phyloP scores from a whole-genome alignment of 30 jellyfish, hydroid and myxozoan species.

The Cassiopea xamachana region DNA sequence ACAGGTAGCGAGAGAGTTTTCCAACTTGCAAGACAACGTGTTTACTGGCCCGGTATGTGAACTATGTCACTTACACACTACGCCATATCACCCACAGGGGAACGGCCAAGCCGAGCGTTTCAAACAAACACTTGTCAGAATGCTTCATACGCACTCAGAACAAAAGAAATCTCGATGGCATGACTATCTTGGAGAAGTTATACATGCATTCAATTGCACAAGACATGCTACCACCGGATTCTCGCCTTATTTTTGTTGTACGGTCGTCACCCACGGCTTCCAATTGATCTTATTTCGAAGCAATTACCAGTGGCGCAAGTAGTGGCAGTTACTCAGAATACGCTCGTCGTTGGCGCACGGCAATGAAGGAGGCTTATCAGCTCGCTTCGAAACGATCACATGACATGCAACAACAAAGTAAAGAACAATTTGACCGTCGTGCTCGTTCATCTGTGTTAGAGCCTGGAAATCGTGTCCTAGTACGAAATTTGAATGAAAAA shows the following conservation, averaged over 20 bases:
- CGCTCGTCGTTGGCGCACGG: constrained; percentile 33
- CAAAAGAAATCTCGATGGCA: constrained; percentile 21
- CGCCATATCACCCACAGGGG: constrained; percentile 55
- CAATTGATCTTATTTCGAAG: constrained; percentile 28
- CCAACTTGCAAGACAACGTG: constrained; percentile 21
- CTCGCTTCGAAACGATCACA: constrained; percentile 26
- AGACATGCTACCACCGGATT: constrained; percentile 15
- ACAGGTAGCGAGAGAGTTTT: constrained; percentile 35
- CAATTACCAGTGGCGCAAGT: not conserved
- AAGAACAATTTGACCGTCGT: not conserved
- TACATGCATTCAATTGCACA: constrained; percentile 21
- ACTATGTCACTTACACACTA: not conserved
- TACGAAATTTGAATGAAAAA: not conserved
- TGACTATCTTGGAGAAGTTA: not conserved
- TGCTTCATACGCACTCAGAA: constrained; percentile 35
- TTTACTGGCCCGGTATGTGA: constrained; percentile 54
- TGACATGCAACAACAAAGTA: not conserved
- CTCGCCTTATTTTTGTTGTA: constrained; percentile 19
- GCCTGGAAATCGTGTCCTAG: constrained; percentile 36
- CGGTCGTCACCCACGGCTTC: constrained; percentile 46
- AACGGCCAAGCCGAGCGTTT: constrained; percentile 31
- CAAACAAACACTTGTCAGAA: constrained; percentile 13
- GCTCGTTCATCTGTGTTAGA: not conserved
- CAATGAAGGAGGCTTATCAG: constrained; percentile 52
- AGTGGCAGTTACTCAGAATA: constrained; percentile 4